Evolutionary conservation across 2,797 vertebrate species (phyloP), one percentile per base, ranked within the genome.

Genomic region (Pipistrellus pipistrellus): DNA sequence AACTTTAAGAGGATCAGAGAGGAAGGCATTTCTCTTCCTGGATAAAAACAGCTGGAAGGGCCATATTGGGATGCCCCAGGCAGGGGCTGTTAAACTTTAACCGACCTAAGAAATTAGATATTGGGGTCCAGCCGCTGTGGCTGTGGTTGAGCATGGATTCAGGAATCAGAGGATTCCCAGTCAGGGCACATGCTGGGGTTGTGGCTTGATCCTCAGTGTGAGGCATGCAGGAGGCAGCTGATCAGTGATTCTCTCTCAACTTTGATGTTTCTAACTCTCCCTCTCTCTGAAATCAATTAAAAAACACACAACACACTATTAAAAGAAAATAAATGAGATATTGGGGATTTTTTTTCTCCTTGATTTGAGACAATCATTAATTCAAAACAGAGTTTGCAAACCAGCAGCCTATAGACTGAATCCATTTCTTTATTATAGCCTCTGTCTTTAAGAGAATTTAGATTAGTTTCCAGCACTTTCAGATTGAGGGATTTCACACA

Each of bases 361-460:
- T 95, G 66, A 27, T 17, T 90, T 41, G 13, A 94, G 51, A 41
- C 44, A 66, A 21, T 11, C 80, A 20, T 75, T 77, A 62, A 81
- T 94, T 95, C 57, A 82, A 84, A 92, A 73, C n/a, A 25, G 57
- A 82, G 25, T 92, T 78, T 95, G 57, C 35, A 88, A 64, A 66
- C 48, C 41, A 73, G 23, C 53, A 59, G 44, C 2, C 30, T 38
- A 73, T 62, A 62, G 20, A 7, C n/a, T 32, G 77, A 87, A 93
- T 88, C 32, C 73, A 51, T 35, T 35, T 32, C 30, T 90, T 71
- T 20, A 53, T 13, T 81, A 20, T 78, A 92, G 51, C 23, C 21
- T 64, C 25, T 2, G 30, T n/a, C 80, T 95, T 94, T 57, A 81
- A 75, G 32, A 91, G 44, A 87, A 81, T 86, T 93, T 85, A 82